Conservation (phyloP, 2,113 vertebrate species). For the Leucosticte australis region DNA sequence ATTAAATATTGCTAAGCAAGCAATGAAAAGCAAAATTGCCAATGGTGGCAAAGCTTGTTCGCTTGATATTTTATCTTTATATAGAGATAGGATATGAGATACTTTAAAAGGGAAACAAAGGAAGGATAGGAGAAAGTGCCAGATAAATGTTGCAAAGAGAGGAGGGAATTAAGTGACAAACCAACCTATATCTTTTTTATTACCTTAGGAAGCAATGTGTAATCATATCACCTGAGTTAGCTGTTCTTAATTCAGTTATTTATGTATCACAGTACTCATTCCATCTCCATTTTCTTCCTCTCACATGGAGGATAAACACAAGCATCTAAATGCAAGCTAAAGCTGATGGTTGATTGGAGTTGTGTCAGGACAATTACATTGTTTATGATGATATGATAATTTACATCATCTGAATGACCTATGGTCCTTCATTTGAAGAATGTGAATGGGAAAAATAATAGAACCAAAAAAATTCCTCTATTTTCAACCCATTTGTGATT, state of each 20-base stretch:
- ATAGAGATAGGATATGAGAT: not conserved
- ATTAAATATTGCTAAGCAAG: not conserved
- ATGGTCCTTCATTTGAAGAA: not conserved
- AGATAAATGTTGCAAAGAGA: not conserved
- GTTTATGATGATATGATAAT: not conserved
- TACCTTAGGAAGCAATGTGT: not conserved
- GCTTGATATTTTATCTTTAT: not conserved
- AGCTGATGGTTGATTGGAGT: not conserved
- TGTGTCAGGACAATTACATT: not conserved
- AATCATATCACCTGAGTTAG: not conserved
- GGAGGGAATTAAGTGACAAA: not conserved
- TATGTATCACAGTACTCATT: not conserved
- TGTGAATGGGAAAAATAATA: not conserved
- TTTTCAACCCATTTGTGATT: not conserved
- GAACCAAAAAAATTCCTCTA: rapidly evolving
- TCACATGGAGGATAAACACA: not conserved
- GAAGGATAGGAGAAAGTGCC: not conserved
- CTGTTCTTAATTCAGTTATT: conserved; percentile 5
- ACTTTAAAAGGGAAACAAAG: not conserved
- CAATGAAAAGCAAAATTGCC: not conserved
- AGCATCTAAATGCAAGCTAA: not conserved
- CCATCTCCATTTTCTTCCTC: not conserved
- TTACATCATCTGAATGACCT: not conserved
- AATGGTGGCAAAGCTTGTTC: not conserved
- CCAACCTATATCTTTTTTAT: not conserved